Base-by-base conservation (phyloP, 1,140 invertebrate genomes). In the Bemisia tabaci region DNA sequence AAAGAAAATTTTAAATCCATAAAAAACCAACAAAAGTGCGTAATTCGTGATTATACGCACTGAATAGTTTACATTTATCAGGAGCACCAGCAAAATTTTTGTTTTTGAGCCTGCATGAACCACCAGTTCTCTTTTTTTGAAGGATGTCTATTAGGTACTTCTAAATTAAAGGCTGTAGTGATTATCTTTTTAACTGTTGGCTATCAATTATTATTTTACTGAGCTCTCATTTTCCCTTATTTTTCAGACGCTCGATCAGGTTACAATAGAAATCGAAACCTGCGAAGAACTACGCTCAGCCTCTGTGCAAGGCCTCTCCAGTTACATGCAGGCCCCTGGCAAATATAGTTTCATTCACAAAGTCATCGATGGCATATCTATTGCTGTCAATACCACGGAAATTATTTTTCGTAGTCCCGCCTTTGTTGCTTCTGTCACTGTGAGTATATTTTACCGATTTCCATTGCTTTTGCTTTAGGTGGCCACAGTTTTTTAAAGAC, bases 301-400 rank as follows among this genome's bases (percentile, higher is more conserved):
- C 75, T 84, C 77, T 73, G 78, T 76, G 70, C 59, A 68, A 62
- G 25, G 62, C 2, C 59, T 59, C 60, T 65, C 65, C n/a, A 39
- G 63, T 62, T 39, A 62, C 27, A 48, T 65, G 59, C 23, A 63
- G 5, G 79, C 75, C 68, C 83, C 78, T 77, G 83, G 78, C 77
- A 89, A 89, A 77, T 95, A 95, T 81, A 94, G 92, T 70, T 95
- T 93, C 79, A 88, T 90, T 65, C 90, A 96, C 75, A 89, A 95
- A 84, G 93, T 98, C 59, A 93, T 99, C 72, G 97, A 99, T 82
- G 95, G 95, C 58, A 97, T 99, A 74, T 97, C 92, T 39, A 85
- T 98, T 65, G 85, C 87, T 74, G 93, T 99, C 64, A 98, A 98
- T 78, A 92, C 90, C 63, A 93, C 98, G 62, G 85, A 88, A 73